Conservation (phyloP, 2,888 invertebrate species). For the Tipula helvola region DNA sequence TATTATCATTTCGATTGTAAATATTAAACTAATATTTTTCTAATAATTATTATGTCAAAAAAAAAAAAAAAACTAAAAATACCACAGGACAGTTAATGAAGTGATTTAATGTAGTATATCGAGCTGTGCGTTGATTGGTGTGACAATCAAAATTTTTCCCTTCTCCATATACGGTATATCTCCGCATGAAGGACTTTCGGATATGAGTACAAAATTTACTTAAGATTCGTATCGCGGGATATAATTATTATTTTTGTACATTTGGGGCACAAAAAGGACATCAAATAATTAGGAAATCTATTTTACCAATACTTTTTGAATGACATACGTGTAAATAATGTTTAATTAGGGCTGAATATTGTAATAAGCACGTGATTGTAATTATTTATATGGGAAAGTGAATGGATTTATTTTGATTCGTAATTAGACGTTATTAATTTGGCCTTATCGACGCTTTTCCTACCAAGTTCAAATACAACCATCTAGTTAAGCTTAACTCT, state of each 20-base stretch:
- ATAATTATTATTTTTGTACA: neutral
- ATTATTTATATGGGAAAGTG: neutral
- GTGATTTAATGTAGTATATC: neutral
- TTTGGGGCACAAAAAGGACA: neutral
- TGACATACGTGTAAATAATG: neutral
- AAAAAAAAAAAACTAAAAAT: neutral
- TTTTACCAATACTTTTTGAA: neutral
- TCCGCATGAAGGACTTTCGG: neutral
- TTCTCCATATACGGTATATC: neutral
- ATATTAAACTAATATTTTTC: neutral
- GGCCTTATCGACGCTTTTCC: neutral
- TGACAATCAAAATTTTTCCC: neutral
- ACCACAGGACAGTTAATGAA: neutral
- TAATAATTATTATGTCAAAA: neutral
- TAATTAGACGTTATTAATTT: neutral
- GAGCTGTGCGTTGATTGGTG: neutral
- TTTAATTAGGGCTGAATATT: neutral
- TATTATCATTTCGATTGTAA: neutral
- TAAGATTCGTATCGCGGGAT: neutral
- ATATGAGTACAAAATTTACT: neutral
- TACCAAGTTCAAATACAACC: too few species aligned
- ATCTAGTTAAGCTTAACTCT: too few species aligned
- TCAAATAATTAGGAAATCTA: neutral
- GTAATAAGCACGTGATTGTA: neutral
- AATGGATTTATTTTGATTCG: neutral